Evolutionary conservation across 2,797 vertebrate species (phyloP).

Genomic region (Saxicola maurus): DNA sequence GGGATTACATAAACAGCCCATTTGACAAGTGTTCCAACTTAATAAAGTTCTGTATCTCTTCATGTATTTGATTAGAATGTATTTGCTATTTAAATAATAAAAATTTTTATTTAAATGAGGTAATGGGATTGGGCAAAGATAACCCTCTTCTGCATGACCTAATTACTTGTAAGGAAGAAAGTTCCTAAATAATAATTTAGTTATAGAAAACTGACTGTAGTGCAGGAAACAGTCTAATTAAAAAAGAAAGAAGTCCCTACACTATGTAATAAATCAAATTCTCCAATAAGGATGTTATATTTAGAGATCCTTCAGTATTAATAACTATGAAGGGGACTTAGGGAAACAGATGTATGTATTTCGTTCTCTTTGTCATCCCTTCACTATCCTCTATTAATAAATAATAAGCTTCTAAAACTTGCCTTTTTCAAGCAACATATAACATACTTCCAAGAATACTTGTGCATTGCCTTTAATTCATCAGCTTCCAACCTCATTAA

Average conservation of each 20-base stretch:
- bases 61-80: not conserved
- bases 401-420: not conserved
- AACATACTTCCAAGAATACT: not conserved
- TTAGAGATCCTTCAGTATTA: not conserved
- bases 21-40: not conserved
- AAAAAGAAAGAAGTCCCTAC: not conserved
- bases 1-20: not conserved
- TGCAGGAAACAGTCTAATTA: not conserved
- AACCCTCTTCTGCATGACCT: not conserved
- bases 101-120: not conserved
- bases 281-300: not conserved
- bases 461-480: not conserved
- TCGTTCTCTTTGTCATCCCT: not conserved
- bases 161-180: not conserved
- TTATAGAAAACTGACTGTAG: not conserved
- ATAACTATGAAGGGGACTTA: not conserved
- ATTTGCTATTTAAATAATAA: not conserved
- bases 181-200: not conserved
- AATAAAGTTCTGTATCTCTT: not conserved
- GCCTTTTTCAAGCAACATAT: not conserved
- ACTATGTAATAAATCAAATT: not conserved
- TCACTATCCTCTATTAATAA: not conserved
- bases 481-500: not conserved
- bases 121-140: not conserved
- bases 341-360: not conserved